phyloP scores from a whole-genome alignment of 2,888 invertebrate genomes.

The Acleris cristana region DNA sequence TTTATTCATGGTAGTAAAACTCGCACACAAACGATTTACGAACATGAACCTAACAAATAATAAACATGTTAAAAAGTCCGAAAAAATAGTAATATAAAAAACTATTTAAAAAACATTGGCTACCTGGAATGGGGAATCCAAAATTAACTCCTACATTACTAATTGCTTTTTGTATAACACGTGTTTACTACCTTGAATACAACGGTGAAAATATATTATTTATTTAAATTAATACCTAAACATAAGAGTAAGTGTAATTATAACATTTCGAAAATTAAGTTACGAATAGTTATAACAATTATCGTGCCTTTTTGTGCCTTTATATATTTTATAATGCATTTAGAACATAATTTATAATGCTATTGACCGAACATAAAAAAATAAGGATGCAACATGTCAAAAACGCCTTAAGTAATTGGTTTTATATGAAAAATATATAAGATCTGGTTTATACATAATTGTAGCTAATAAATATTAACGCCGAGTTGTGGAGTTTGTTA shows the following conservation, averaged over 20 bases:
- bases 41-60: neutral
- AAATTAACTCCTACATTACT: too few species aligned
- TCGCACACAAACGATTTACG: neutral
- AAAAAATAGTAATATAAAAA: neutral
- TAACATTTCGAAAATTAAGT: too few species aligned
- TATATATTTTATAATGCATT: constrained; percentile 31
- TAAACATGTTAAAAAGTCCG: neutral
- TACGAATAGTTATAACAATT: constrained; percentile 12
- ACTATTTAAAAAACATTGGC: neutral
- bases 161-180: neutral
- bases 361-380: constrained; percentile 13
- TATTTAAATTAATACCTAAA: constrained; percentile 32
- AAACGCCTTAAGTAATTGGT: constrained; percentile 7
- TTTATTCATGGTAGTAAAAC: constrained; percentile 36
- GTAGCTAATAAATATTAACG: constrained; percentile 37
- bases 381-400: constrained; percentile 4
- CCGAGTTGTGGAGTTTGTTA: neutral
- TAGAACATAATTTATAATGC: constrained; percentile 24
- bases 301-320: constrained; percentile 23
- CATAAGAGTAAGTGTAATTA: constrained; percentile 18
- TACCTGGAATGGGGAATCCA: neutral
- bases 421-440: constrained; percentile 16
- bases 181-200: constrained; percentile 26
- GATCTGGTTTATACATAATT: constrained; percentile 27
- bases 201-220: constrained; percentile 31